A percentile compares a stretch with the other conserved stretches of the same genome.
Evolutionary conservation across 2,888 invertebrate genomes (phyloP).

Genomic region (Tryphoninae sp.): DNA sequence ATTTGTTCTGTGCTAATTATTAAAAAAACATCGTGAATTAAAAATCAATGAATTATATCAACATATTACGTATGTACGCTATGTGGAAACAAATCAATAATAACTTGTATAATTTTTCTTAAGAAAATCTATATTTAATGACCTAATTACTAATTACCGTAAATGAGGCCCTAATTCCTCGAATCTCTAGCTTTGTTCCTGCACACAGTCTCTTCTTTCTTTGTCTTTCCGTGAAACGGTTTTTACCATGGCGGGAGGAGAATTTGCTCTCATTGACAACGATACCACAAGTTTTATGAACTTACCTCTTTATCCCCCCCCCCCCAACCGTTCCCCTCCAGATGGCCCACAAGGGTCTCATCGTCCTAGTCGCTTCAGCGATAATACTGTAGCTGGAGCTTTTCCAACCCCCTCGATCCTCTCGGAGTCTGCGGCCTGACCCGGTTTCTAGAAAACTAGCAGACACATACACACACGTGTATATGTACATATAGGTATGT

Average conservation of each 20-base stretch:
- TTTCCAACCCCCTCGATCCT: constrained; percentile 2
- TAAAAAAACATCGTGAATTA: too few relatives aligned
- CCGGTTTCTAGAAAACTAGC: constrained; percentile 67
- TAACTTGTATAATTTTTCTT: too few relatives aligned
- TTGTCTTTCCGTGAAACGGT: constrained; percentile 10
- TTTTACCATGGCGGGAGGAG: constrained; percentile 39
- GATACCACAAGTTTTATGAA: constrained; percentile 39
- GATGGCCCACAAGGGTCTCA: constrained; percentile 38
- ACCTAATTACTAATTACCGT: not conserved
- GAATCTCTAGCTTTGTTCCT: not conserved
- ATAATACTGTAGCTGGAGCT: constrained; percentile 21
- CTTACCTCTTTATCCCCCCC: too few relatives aligned
- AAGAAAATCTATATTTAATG: not conserved
- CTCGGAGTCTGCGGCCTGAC: constrained; percentile 69
- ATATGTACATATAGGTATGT: not conserved
- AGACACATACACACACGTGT: not conserved
- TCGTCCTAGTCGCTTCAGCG: constrained; percentile 30
- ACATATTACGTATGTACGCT: not conserved
- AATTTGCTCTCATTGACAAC: constrained; percentile 41
- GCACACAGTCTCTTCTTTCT: not conserved
- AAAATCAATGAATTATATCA: not conserved
- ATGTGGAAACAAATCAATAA: too few relatives aligned
- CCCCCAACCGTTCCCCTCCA: not conserved
- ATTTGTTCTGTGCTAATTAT: too few relatives aligned
- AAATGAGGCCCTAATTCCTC: not conserved